phyloP scores from a whole-genome alignment of 1,140 invertebrate genomes.

The Heliconius hewitsoni region DNA sequence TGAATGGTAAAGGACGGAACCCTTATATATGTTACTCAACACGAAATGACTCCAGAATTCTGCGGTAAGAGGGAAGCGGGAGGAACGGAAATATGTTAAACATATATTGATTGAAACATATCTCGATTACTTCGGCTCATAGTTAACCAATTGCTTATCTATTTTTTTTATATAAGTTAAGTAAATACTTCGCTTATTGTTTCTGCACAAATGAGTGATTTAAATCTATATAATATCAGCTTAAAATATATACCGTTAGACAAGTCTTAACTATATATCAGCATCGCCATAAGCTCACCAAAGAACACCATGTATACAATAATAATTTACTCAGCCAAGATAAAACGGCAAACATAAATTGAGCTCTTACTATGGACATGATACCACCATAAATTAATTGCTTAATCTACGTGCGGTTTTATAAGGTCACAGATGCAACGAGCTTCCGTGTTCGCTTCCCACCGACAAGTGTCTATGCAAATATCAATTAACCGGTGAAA shows the following conservation, averaged over 20 bases:
- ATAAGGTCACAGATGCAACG: constrained; percentile 55
- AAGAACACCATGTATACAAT: neutral
- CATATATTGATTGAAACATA: too few relatives aligned
- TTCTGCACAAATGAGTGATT: too few relatives aligned
- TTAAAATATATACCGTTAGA: neutral
- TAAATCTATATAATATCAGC: neutral
- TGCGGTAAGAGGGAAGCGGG: too few relatives aligned
- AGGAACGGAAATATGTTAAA: too few relatives aligned
- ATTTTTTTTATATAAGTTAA: too few relatives aligned
- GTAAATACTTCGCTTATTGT: too few relatives aligned
- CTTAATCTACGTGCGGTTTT: constrained; percentile 48
- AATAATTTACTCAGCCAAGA: neutral
- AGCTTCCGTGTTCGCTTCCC: constrained; percentile 50
- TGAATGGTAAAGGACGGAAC: too few relatives aligned
- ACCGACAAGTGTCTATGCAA: constrained; percentile 58
- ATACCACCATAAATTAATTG: constrained; percentile 50
- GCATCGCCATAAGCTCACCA: neutral
- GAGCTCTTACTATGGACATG: neutral
- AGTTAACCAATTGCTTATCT: too few relatives aligned
- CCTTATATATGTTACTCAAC: too few relatives aligned
- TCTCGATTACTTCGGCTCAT: too few relatives aligned
- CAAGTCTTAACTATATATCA: neutral
- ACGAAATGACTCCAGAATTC: too few relatives aligned
- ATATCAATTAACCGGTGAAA: constrained; percentile 65
- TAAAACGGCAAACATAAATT: neutral